Base-by-base conservation (phyloP, 2,797 vertebrate genomes). In the Stomatorhinus walkeri region DNA sequence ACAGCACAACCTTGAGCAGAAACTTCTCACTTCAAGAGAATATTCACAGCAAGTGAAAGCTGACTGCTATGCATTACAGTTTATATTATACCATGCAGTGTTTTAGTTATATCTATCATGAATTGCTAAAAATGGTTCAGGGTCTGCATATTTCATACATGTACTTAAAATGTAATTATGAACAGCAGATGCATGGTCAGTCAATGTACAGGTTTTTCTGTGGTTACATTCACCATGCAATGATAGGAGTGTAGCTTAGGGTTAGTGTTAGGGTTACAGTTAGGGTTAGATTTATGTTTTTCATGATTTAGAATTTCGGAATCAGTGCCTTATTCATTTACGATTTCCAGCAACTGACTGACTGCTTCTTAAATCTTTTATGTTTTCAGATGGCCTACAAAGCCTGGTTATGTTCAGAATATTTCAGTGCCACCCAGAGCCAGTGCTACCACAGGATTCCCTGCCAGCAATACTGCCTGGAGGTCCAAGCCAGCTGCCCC, bases 401-500 rank as follows among this genome's bases (percentile, higher is more conserved):
- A 94, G 96, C 96, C 89, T 97, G 96, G 96, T 93, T 97, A 91
- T 97, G 96, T 93, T 96, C 96, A 52, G 96, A 97, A 94, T 97
- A 96, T 92, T 97, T 97, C 94, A 96, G 95, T 76, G 96, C 96
- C 93, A 96, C 96, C 90, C 96, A 97, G 90, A 96, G 95, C 22
- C 95, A 96, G 94, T 97, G 96, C 94, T 93, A 94, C 88, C 94
- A 94, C 91, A 96, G 96, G 94, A 95, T 97, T 92, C 96, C 96
- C 90, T 97, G 96, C 95, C 96, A 96, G 94, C 96, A 96, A 92
- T 97, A 97, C 94, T 97, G 96, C 94, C 95, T 96, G 94, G 96
- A 97, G 94, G 96, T 97, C 93, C 95, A 96, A 94, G 96, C 96
- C 91, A 95, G 94, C 93, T 97, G 96, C 92, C 96, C 96, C 85